Evolutionary conservation across 2,888 invertebrate genomes (phyloP), one percentile per base, ranked within the genome.

Genomic region (Selenia dentaria): DNA sequence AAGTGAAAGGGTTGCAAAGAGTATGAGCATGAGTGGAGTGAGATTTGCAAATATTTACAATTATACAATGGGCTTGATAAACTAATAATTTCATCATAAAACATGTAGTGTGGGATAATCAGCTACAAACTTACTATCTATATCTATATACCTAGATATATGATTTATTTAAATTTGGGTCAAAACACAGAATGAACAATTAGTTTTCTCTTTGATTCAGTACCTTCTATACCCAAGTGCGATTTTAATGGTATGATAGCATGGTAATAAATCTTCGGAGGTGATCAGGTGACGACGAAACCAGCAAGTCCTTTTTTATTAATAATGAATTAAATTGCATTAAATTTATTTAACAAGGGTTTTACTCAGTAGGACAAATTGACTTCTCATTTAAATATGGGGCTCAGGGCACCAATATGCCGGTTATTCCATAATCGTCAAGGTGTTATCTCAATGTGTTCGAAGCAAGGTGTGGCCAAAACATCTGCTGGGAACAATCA

Each of bases 401-500:
- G 24, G 29, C 27, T 41, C 36, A 25, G 24, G 43, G 22, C 16
- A 9, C 59, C 66, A 62, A 3, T 57, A 62, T 69, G 65, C 48
- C 45, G 33, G 57, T 42, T 47, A 64, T 62, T 62, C 45, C 54
- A 76, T 72, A 72, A 76, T 74, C 61, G 65, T 65, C 74, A 80
- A 82, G 81, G 76, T 83, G 79, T 6, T 22, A 6, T 25, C 10
- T 10, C 25, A 10, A 25, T 10, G 4, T 10, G 9, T 62, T 51
- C 59, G 62, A 57, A 40, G 68, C 74, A 84, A 87, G 83, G 81
- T 87, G 86, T 87, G 86, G 66, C 12, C 36, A 35, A 37, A 54
- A 66, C 88, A 88, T 83, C 87, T 88, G 89, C 73, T 40, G 8
- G 0, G 64, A 47, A 57, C 54, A 86, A 83, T 85, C 82, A 75